Conservation (phyloP, 2,888 invertebrate species). For the Campoplex capitator region DNA sequence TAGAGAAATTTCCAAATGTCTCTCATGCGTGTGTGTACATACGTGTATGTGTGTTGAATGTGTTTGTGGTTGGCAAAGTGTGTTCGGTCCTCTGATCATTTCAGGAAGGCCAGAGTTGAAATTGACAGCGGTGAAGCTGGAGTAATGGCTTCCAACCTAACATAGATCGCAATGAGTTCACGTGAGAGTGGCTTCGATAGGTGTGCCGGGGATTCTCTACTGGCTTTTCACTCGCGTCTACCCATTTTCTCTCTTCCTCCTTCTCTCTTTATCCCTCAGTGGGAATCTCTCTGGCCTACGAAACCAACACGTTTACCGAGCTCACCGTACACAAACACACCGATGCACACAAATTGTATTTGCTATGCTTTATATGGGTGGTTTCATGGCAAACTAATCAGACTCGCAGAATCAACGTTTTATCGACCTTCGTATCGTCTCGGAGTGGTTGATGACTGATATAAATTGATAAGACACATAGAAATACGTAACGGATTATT, state of each 20-base stretch:
- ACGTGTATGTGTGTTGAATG: slow-evolving; percentile 6
- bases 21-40: slow-evolving; percentile 7
- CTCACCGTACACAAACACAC: slow-evolving; percentile 11
- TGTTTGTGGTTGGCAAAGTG: slow-evolving; percentile 29
- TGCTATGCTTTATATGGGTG: slow-evolving; percentile 18
- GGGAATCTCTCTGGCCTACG: neutral
- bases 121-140: slow-evolving; percentile 68
- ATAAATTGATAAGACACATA: neutral
- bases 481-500: neutral
- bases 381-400: slow-evolving; percentile 4
- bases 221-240: slow-evolving; percentile 57
- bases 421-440: no score
- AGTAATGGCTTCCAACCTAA: slow-evolving; percentile 65
- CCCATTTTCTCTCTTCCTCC: slow-evolving; percentile 32
- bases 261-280: neutral
- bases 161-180: slow-evolving; percentile 70
- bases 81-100: slow-evolving; percentile 62
- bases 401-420: no score
- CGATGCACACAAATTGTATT: slow-evolving; percentile 17
- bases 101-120: slow-evolving; percentile 59
- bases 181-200: slow-evolving; percentile 69
- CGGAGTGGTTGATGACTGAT: neutral
- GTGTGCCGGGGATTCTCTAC: slow-evolving; percentile 62
- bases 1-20: slow-evolving; percentile 60
- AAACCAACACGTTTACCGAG: slow-evolving; percentile 34